Base-by-base conservation (phyloP, 2,113 vertebrate species). In the Urocitellus parryii region DNA sequence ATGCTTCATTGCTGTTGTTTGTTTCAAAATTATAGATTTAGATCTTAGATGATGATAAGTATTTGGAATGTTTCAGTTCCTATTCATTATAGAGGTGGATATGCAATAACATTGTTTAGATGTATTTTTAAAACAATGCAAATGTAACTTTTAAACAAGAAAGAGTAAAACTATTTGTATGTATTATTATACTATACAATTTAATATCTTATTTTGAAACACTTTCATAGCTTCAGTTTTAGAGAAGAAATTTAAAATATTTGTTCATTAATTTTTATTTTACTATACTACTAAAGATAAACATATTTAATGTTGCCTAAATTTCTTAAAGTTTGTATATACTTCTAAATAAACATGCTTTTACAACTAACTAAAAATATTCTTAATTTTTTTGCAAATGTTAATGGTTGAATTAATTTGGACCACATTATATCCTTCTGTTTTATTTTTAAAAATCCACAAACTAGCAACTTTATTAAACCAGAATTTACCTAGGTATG, bases 401-500 rank as follows among this genome's bases (percentile, higher is more conserved):
- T 25, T 70, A 61, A 12, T 17, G 20, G 76, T 1, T 53, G 3
- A 58, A 63, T 91, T 85, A 68, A 2, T 61, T 17, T 81, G 24
- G 42, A 2, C 5, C 72, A 78, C 2, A 51, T 78, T 78, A 17
- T 39, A 68, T 1, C 22, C 7, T 74, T n/a, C 25, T 82, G 17
- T 22, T 67, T 14, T 45, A 48, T 53, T 51, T 45, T 65, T 63
- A 63, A 4, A 13, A 61, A 74, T 68, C 5, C 2, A 67, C n/a
- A 88, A 95, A 68, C 25, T 53, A 74, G 12, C 25, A 86, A 90
- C 12, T 89, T 77, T 91, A 6, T 63, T 5, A 86, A 93, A 63
- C 3, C 63, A n/a, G 1, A 8, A 91, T 78, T 93, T 83, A 29
- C 7, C 12, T 14, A 83, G 22, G 7, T 74, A n/a, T 5, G n/a